Conservation (phyloP, 1,140 invertebrate genomes). For the Lordiphosa stackelbergi region DNA sequence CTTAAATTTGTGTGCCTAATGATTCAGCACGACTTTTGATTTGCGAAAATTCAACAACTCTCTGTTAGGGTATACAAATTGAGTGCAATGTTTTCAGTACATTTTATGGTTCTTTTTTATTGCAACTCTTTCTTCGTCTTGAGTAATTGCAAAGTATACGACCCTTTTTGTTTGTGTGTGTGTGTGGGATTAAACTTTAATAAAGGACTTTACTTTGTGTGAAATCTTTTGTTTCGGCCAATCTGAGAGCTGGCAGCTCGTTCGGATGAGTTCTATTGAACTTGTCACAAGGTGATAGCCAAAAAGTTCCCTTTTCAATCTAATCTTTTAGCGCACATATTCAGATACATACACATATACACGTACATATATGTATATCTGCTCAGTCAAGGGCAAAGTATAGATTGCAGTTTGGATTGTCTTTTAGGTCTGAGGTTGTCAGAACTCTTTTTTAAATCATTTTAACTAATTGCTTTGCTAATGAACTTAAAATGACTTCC, state of each 20-base stretch:
- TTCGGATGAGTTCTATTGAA: background rate
- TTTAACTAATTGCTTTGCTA: conserved; percentile 7
- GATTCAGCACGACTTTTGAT: no score
- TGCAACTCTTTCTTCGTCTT: conserved; percentile 12
- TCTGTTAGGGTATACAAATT: background rate
- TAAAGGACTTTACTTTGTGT: conserved; percentile 12
- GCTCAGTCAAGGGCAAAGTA: conserved; percentile 16
- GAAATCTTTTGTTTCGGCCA: conserved; percentile 13
- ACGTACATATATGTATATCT: conserved; percentile 26
- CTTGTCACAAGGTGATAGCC: conserved; percentile 3
- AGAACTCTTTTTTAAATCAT: background rate
- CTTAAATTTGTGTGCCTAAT: no score
- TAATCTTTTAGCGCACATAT: conserved; percentile 38
- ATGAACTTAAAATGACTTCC: background rate
- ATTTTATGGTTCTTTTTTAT: conserved; percentile 33
- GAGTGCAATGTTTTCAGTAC: conserved; percentile 26
- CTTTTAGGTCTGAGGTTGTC: background rate
- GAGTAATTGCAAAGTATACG: conserved; percentile 21
- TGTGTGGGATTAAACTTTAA: conserved; percentile 8
- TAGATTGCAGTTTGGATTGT: conserved; percentile 4
- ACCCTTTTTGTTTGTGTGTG: background rate
- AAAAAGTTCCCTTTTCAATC: conserved; percentile 49
- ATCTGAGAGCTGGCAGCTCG: background rate
- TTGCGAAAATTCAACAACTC: no score
- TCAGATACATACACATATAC: conserved; percentile 17